These are phyloP conservation scores for Cyprinodon variegatus DNA, from an alignment of 2,113 vertebrate species.

Conservation along the genomic window DNA sequence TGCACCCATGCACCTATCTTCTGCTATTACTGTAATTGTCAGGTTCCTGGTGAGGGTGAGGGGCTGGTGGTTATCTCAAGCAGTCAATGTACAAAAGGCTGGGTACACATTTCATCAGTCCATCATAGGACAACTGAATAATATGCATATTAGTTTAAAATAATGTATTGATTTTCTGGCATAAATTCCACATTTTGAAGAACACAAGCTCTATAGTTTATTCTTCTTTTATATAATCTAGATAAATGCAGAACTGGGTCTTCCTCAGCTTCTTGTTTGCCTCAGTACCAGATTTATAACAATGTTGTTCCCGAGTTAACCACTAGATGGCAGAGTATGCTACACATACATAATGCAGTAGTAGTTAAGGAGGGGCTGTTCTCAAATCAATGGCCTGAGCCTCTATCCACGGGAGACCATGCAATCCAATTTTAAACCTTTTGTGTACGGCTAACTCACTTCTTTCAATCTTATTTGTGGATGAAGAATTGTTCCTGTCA, in stretches of 20 bases:
- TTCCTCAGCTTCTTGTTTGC: slow-evolving; percentile 51
- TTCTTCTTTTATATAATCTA: slow-evolving; percentile 28
- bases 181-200: neutral
- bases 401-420: slow-evolving; percentile 44
- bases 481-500: slow-evolving; percentile 57
- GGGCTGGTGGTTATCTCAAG: too few relatives aligned
- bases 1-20: too few relatives aligned
- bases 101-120: too few relatives aligned
- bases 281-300: slow-evolving; percentile 1
- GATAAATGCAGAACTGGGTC: slow-evolving; percentile 52
- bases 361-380: slow-evolving; percentile 36
- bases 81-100: too few relatives aligned
- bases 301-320: slow-evolving; percentile 25
- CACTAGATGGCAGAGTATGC: slow-evolving; percentile 77
- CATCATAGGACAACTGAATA: too few relatives aligned
- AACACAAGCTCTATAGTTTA: slow-evolving; percentile 7
- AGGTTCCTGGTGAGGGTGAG: too few relatives aligned
- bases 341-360: slow-evolving; percentile 54
- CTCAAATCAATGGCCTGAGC: slow-evolving; percentile 37
- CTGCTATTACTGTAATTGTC: too few relatives aligned
- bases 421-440: slow-evolving; percentile 59
- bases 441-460: slow-evolving; percentile 58
- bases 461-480: slow-evolving; percentile 36
- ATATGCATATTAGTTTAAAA: neutral
- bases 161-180: neutral